A percentile compares a stretch with the other conserved stretches of the same genome.
These are phyloP conservation scores for Listronotus oregonensis DNA, from an alignment of 1,140 invertebrate genomes.

Conservation along the genomic window DNA sequence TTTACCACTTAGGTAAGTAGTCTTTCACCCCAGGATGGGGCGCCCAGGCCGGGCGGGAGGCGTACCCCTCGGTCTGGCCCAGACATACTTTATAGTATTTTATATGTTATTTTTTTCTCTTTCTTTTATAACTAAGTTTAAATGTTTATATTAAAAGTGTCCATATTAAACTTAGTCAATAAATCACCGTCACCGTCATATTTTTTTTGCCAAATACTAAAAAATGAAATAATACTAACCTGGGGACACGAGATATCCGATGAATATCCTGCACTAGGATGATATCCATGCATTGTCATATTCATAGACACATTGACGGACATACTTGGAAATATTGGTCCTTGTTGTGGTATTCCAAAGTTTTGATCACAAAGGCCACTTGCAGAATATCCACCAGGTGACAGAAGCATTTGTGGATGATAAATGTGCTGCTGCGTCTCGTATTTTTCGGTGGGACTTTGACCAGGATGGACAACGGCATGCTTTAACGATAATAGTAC, in stretches of 20 bases:
- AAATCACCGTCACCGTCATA: too few species aligned
- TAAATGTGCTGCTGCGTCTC: constrained; percentile 48
- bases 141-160: too few species aligned
- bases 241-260: constrained; percentile 65
- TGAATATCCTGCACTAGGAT: constrained; percentile 62
- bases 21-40: too few species aligned
- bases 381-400: constrained; percentile 45
- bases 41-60: too few species aligned
- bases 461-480: constrained; percentile 79
- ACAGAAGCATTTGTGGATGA: constrained; percentile 50
- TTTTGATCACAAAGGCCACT: constrained; percentile 46
- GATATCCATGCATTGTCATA: constrained; percentile 92
- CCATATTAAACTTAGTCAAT: too few species aligned
- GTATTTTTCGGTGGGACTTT: constrained; percentile 46
- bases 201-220: too few species aligned
- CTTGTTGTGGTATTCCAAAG: constrained; percentile 54
- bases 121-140: too few species aligned
- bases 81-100: too few species aligned
- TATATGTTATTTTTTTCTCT: too few species aligned
- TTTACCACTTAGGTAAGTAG: too few species aligned
- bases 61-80: too few species aligned
- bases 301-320: constrained; percentile 97
- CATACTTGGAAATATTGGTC: constrained; percentile 83
- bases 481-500: constrained; percentile 85
- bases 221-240: constrained; percentile 53